phyloP scores from a whole-genome alignment of 2,888 invertebrate species.

The Blastobasis adustella region DNA sequence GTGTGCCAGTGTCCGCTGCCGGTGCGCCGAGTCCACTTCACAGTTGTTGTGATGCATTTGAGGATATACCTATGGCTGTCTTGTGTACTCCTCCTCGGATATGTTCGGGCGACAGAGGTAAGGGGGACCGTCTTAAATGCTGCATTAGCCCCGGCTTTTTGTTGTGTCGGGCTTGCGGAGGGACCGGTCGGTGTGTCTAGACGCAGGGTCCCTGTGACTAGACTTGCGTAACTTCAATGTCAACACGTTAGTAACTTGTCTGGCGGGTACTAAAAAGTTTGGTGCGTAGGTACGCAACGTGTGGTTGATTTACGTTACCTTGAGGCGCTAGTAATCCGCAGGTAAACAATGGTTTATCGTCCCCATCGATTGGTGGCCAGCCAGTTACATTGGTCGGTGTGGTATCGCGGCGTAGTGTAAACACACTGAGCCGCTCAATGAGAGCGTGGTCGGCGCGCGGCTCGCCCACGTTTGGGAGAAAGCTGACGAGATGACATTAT shows the following conservation, averaged over 20 bases:
- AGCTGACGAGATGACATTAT: constrained; percentile 27
- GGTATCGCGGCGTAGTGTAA: constrained; percentile 21
- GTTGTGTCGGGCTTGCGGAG: constrained; percentile 32
- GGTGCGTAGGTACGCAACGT: constrained; percentile 6
- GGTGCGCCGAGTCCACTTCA: constrained; percentile 54
- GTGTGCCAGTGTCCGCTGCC: constrained; percentile 57
- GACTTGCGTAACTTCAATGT: constrained; percentile 71
- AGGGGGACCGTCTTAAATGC: constrained; percentile 72
- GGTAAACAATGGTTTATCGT: constrained; percentile 65
- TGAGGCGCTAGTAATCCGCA: constrained; percentile 52
- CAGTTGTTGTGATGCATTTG: constrained; percentile 81
- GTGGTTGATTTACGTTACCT: constrained; percentile 37
- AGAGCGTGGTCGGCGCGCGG: constrained; percentile 41
- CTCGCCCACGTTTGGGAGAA: constrained; percentile 63
- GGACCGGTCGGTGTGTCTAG: constrained; percentile 23
- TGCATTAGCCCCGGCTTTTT: constrained; percentile 63
- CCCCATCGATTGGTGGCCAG: constrained; percentile 43
- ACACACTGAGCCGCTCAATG: constrained; percentile 26
- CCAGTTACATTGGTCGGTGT: constrained; percentile 33
- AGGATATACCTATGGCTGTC: constrained; percentile 84
- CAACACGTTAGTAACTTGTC: constrained; percentile 17
- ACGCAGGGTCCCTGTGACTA: constrained; percentile 26
- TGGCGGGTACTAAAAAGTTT: background rate
- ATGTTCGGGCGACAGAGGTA: constrained; percentile 85
- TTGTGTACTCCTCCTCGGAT: constrained; percentile 82